phyloP scores from a whole-genome alignment of 2,797 vertebrate genomes.

The Hapalemur alaotrensis region DNA sequence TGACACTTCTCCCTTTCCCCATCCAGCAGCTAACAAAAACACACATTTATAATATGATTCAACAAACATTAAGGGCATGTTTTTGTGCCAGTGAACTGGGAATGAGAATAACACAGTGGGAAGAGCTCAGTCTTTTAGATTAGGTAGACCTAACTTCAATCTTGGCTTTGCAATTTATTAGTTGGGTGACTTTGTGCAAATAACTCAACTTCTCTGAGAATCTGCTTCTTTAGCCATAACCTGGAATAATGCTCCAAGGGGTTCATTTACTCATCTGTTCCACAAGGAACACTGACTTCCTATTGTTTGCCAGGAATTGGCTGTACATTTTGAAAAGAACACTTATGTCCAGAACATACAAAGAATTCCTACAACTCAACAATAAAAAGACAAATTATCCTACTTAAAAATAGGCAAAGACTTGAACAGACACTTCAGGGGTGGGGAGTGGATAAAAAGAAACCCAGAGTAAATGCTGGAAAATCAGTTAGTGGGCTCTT shows the following conservation, averaged over 20 bases:
- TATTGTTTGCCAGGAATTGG: background rate
- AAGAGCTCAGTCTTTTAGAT: background rate
- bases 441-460: background rate
- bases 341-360: background rate
- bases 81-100: background rate
- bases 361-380: background rate
- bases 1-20: background rate
- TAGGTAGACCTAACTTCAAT: background rate
- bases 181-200: background rate
- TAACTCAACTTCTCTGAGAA: background rate
- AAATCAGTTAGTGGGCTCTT: background rate
- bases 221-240: background rate
- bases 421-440: background rate
- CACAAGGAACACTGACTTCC: background rate
- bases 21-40: background rate
- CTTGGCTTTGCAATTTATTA: background rate
- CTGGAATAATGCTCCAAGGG: background rate
- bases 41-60: background rate
- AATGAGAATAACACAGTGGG: background rate
- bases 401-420: background rate
- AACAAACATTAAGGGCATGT: background rate
- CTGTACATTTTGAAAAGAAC: constrained; percentile 19
- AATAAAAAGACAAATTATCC: background rate
- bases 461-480: background rate
- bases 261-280: background rate